Evolutionary conservation across 2,888 invertebrate genomes (phyloP).

Genomic region (Cephalotes varians): DNA sequence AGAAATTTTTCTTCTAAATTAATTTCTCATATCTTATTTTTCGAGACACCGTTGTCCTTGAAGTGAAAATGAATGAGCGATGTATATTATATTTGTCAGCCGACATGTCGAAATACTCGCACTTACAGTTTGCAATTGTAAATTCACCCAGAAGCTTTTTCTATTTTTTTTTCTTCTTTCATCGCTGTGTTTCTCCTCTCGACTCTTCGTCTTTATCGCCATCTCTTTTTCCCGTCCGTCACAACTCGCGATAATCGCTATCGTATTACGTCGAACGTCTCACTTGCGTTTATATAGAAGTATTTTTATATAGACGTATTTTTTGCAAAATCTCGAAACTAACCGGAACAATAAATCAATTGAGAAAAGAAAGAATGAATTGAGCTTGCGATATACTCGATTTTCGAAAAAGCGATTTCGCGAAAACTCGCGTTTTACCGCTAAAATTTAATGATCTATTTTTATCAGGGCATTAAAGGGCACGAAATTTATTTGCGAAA

Average conservation of each 20-base stretch:
- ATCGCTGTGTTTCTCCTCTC: not conserved
- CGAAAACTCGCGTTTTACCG: not conserved
- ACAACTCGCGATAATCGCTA: slow-evolving; percentile 71
- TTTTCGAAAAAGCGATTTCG: not conserved
- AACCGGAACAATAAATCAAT: too few relatives aligned
- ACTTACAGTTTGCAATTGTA: slow-evolving; percentile 57
- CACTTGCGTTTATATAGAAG: slow-evolving; percentile 50
- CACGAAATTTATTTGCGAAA: slow-evolving; percentile 37
- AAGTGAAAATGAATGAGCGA: slow-evolving; percentile 59
- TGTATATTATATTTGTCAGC: slow-evolving; percentile 26
- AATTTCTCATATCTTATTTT: not conserved
- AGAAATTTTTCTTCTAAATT: not conserved
- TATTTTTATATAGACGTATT: too few relatives aligned
- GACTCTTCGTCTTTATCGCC: slow-evolving; percentile 6
- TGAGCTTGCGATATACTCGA: not conserved
- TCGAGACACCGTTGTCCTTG: not conserved
- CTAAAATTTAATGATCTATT: not conserved
- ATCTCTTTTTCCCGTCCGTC: not conserved
- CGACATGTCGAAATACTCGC: slow-evolving; percentile 34
- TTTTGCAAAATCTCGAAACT: too few relatives aligned
- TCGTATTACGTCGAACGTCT: slow-evolving; percentile 68
- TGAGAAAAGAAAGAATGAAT: not conserved
- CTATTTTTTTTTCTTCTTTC: not conserved
- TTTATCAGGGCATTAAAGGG: slow-evolving; percentile 51
- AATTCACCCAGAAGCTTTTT: slow-evolving; percentile 51